These are phyloP conservation scores for Pteruthius melanotis DNA, from an alignment of 2,113 vertebrate genomes.

Conservation along the genomic window DNA sequence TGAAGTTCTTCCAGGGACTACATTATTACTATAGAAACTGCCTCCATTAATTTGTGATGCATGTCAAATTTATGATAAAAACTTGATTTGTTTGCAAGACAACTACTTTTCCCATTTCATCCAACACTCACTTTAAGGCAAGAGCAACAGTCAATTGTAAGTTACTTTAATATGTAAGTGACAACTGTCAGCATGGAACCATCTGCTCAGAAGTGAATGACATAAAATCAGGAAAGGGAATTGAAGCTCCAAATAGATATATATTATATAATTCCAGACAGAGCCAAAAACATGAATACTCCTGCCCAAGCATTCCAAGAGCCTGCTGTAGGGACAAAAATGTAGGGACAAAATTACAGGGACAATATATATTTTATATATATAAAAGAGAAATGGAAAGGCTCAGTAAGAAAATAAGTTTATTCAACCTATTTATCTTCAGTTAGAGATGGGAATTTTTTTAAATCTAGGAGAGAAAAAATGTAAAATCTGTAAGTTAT, in stretches of 20 bases:
- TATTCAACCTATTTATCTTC: not conserved
- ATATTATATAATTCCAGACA: not conserved
- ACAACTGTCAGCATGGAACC: not conserved
- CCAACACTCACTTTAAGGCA: not conserved
- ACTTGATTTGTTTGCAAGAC: conserved; percentile 64
- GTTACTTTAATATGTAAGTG: not conserved
- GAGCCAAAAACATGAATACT: not conserved
- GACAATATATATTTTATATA: not conserved
- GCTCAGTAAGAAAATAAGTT: not conserved
- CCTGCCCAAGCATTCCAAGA: not conserved
- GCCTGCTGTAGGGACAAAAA: not conserved
- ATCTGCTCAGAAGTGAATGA: not conserved
- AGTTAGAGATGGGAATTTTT: fast-evolving
- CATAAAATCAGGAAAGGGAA: not conserved
- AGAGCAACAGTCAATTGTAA: not conserved
- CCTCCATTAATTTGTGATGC: conserved; percentile 65
- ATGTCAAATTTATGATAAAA: conserved; percentile 68
- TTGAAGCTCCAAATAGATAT: not conserved
- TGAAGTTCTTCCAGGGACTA: conserved; percentile 76
- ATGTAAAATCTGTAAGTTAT: not conserved
- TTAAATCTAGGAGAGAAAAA: not conserved
- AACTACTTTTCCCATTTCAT: conserved; percentile 23
- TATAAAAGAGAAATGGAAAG: not conserved
- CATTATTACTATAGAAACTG: conserved; percentile 77
- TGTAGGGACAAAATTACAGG: not conserved